phyloP scores from a whole-genome alignment of 2,888 invertebrate genomes.

The Yponomeuta plumbellus region DNA sequence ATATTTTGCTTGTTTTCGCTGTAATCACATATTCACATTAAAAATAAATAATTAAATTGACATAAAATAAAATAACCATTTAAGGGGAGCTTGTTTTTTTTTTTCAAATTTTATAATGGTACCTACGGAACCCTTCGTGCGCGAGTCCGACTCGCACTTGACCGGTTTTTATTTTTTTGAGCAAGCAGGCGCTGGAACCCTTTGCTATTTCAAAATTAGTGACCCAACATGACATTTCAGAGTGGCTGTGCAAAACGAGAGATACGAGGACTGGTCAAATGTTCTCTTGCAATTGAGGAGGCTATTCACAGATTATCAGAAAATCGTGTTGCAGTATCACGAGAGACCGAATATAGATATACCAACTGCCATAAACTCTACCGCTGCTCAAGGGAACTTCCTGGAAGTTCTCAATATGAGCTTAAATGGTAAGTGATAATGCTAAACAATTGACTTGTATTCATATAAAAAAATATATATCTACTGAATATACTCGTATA shows the following conservation, averaged over 20 bases:
- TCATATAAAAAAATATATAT: too few species aligned
- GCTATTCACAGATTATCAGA: slow-evolving; percentile 93
- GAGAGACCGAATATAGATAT: slow-evolving; percentile 82
- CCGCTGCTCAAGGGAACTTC: slow-evolving; percentile 97
- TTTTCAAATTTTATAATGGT: too few species aligned
- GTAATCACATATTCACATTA: too few species aligned
- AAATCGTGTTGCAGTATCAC: slow-evolving; percentile 92
- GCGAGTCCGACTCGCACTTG: too few species aligned
- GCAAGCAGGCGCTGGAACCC: neutral
- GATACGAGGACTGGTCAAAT: slow-evolving; percentile 97
- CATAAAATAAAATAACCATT: too few species aligned
- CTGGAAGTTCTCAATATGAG: slow-evolving; percentile 99
- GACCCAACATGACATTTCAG: slow-evolving; percentile 52
- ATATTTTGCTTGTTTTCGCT: too few species aligned
- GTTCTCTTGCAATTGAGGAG: slow-evolving; percentile 90
- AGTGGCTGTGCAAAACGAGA: slow-evolving; percentile 98
- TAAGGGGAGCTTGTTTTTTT: too few species aligned
- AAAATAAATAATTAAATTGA: too few species aligned
- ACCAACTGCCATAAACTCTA: slow-evolving; percentile 90
- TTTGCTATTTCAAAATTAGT: neutral
- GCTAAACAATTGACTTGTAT: slow-evolving; percentile 10
- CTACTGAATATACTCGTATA: too few species aligned
- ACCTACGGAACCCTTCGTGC: too few species aligned
- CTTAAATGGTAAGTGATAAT: slow-evolving; percentile 84
- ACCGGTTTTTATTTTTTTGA: too few species aligned